Conservation (phyloP, 2,888 invertebrate species). For the Orgyia antiqua region DNA sequence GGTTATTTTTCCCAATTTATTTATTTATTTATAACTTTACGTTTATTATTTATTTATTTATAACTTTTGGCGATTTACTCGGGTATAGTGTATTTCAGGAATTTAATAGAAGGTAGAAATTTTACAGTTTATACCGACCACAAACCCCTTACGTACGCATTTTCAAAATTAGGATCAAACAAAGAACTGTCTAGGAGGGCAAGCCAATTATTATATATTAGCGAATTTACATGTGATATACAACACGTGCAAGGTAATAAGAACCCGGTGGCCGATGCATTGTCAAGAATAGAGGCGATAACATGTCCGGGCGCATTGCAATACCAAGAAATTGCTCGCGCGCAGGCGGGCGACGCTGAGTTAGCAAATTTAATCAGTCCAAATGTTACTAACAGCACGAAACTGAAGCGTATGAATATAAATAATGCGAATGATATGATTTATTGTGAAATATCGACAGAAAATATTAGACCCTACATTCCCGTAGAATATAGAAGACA, state of each 20-base stretch:
- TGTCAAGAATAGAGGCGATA: slow-evolving; percentile 1
- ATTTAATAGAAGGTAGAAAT: neutral
- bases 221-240: slow-evolving; percentile 2
- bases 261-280: slow-evolving; percentile 1
- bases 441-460: neutral
- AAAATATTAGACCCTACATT: neutral
- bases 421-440: neutral
- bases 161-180: neutral
- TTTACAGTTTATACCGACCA: slow-evolving; percentile 1
- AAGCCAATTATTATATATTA: neutral
- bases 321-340: neutral
- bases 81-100: neutral
- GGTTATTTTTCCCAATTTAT: neutral
- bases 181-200: neutral
- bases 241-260: neutral
- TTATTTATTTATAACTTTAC: no score
- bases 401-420: neutral
- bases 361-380: no score
- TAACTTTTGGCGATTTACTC: neutral
- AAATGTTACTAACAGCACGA: no score
- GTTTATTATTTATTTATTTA: no score
- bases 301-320: neutral
- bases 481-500: neutral
- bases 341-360: neutral
- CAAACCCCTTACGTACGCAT: slow-evolving; percentile 1